Evolutionary conservation across 1,140 invertebrate species (phyloP).

Genomic region (Drosophila subobscura): DNA sequence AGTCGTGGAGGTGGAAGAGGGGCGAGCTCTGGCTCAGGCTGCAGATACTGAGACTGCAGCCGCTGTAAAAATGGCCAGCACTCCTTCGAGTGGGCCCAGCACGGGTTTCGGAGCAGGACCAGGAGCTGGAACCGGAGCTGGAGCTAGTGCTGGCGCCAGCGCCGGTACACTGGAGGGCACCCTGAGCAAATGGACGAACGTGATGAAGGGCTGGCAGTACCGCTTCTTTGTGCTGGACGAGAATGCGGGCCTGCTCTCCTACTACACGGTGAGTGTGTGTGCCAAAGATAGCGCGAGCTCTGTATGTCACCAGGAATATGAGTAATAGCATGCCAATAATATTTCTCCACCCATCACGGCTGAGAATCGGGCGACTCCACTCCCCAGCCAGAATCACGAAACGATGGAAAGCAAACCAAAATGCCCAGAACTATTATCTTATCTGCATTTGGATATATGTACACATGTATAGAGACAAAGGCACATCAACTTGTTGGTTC

Average conservation of each 20-base stretch:
- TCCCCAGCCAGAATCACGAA: neutral
- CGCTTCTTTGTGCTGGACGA: conserved; percentile 99
- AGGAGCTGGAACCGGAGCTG: conserved; percentile 8
- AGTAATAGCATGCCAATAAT: too few relatives aligned
- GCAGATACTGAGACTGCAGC: conserved; percentile 18
- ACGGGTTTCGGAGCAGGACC: conserved; percentile 7
- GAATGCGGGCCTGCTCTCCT: conserved; percentile 96
- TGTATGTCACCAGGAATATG: too few relatives aligned
- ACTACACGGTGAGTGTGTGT: conserved; percentile 94
- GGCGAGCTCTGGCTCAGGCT: conserved; percentile 15
- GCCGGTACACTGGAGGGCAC: conserved; percentile 94
- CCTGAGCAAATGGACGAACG: conserved; percentile 99
- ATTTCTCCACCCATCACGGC: too few relatives aligned
- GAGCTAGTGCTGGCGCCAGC: conserved; percentile 11
- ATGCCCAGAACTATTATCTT: too few relatives aligned
- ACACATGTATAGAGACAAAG: neutral
- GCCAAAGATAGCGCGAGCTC: too few relatives aligned
- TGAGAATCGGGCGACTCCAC: neutral
- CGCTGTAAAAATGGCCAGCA: conserved; percentile 37
- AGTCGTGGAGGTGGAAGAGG: conserved; percentile 13
- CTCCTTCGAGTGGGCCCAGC: conserved; percentile 36
- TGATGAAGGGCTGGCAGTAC: conserved; percentile 99
- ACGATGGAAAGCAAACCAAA: neutral
- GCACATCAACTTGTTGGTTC: conserved; percentile 21
- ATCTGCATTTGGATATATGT: conserved; percentile 1